Percentiles rank a stretch among this genome's conserved stretches.
These are phyloP conservation scores for Spermophilus dauricus DNA, from an alignment of 2,113 vertebrate genomes.

Conservation along the genomic window DNA sequence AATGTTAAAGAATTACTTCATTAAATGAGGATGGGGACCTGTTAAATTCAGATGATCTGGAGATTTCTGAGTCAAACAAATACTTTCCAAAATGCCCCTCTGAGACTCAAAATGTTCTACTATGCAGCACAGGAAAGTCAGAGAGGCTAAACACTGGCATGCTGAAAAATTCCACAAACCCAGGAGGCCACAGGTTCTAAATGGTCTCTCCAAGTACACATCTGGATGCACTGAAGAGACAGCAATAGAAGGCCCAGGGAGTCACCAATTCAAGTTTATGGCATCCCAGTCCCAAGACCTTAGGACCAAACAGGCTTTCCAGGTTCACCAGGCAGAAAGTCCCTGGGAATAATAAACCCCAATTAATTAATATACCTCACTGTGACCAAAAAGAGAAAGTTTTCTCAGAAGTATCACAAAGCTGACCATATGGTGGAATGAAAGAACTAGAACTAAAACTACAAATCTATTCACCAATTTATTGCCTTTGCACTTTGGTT, in stretches of 20 bases:
- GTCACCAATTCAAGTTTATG: neutral
- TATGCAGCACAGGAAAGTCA: neutral
- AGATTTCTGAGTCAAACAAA: constrained; percentile 53
- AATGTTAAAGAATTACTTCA: neutral
- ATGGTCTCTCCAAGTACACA: neutral
- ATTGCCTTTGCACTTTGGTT: neutral
- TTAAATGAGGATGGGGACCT: neutral
- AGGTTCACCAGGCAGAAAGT: neutral
- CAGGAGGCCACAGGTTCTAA: neutral
- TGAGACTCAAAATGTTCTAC: neutral
- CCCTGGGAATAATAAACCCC: neutral
- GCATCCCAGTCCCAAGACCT: neutral
- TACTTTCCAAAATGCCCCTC: neutral
- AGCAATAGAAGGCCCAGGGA: neutral
- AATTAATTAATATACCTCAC: neutral
- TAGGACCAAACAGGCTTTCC: neutral
- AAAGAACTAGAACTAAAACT: neutral
- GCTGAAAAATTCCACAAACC: neutral
- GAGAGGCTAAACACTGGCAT: neutral
- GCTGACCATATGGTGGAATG: neutral
- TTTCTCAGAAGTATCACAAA: neutral
- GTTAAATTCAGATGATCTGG: neutral
- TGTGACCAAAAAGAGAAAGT: neutral
- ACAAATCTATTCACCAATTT: neutral
- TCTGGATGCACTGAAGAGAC: neutral